These are phyloP conservation scores for Parotocinclus haroldoi DNA, from an alignment of 2,797 vertebrate genomes.

Conservation along the genomic window DNA sequence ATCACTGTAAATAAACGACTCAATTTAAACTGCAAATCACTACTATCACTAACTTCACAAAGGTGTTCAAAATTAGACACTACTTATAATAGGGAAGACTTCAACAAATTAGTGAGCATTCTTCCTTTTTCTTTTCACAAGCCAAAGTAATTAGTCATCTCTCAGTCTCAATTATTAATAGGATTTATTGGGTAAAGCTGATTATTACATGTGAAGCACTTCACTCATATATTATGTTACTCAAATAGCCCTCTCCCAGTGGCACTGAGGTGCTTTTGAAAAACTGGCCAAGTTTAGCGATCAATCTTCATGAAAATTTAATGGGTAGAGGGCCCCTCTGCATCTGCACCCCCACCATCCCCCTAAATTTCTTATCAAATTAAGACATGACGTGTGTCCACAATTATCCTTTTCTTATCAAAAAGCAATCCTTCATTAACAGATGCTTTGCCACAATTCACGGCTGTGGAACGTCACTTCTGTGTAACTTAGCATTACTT, in stretches of 20 bases:
- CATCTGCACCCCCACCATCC: constrained; percentile 7
- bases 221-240: background rate
- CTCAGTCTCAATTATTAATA: background rate
- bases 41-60: no score
- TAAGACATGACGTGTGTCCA: constrained; percentile 16
- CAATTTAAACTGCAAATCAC: no score
- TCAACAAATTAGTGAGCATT: no score
- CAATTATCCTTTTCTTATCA: constrained; percentile 39
- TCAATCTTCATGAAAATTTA: constrained; percentile 48
- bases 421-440: constrained; percentile 39
- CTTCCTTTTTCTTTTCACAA: no score
- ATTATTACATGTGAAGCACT: constrained; percentile 12
- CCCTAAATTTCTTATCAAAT: constrained; percentile 23
- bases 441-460: constrained; percentile 37
- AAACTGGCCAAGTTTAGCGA: constrained; percentile 27
- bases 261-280: constrained; percentile 12
- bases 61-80: no score
- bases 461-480: constrained; percentile 10
- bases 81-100: no score
- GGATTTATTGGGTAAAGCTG: background rate
- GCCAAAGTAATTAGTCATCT: no score
- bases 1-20: no score
- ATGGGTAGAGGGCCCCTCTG: constrained; percentile 33
- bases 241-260: constrained; percentile 33
- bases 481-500: constrained; percentile 23